phyloP scores from a whole-genome alignment of 37 sponge, comb jelly and placozoan genomes.

The Mnemiopsis leidyi region DNA sequence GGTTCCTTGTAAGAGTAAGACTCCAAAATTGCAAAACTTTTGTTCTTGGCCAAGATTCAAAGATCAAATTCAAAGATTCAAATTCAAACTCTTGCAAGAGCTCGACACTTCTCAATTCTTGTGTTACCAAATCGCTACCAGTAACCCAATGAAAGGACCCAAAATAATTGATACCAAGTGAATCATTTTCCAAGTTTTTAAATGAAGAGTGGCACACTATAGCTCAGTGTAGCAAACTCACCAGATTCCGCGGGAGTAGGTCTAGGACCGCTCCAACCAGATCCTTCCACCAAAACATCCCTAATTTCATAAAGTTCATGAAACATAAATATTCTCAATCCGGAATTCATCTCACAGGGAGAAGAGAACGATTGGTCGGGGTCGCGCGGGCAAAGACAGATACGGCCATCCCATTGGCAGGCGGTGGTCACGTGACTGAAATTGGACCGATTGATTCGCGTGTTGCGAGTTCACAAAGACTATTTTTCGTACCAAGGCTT shows the following conservation, averaged over 20 bases:
- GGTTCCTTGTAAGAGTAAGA: too few species aligned
- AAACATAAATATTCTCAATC: background rate
- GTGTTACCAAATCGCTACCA: too few species aligned
- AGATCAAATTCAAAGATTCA: too few species aligned
- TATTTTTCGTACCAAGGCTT: conserved; percentile 26
- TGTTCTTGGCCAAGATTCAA: too few species aligned
- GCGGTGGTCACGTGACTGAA: background rate
- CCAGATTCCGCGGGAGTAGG: background rate
- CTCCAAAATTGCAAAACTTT: too few species aligned
- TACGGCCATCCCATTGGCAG: background rate
- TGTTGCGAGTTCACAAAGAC: background rate
- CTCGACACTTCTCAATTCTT: too few species aligned
- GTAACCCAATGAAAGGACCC: too few species aligned
- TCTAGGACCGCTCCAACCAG: background rate
- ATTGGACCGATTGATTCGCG: background rate
- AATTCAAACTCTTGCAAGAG: too few species aligned
- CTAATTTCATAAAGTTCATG: background rate
- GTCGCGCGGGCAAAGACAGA: background rate
- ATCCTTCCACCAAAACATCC: background rate
- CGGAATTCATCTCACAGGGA: background rate
- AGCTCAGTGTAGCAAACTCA: background rate
- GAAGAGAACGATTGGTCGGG: background rate
- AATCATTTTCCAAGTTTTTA: too few species aligned
- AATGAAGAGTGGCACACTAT: too few species aligned
- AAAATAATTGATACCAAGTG: too few species aligned